Evolutionary conservation across 35 echinoderm and acorn worm genomes (phyloP).

Genomic region (Ophiothrix spiculata): DNA sequence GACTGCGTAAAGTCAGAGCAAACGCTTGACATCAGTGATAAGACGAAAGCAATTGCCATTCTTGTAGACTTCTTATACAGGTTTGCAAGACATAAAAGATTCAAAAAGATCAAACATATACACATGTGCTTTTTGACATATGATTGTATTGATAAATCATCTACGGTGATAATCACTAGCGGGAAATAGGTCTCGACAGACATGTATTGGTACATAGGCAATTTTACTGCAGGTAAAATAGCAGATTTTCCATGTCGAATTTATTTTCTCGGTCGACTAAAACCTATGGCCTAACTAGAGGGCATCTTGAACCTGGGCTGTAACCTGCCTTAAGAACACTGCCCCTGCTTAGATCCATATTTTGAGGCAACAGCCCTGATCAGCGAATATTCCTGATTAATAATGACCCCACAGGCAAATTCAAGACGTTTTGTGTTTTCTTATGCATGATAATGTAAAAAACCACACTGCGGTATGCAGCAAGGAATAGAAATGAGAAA

Average conservation of each 20-base stretch:
- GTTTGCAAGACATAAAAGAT: neutral
- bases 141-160: slow-evolving; percentile 10
- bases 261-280: neutral
- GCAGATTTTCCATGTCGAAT: slow-evolving; percentile 7
- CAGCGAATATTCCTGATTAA: neutral
- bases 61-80: neutral
- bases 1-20: no score
- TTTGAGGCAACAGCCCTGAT: neutral
- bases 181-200: slow-evolving; percentile 3
- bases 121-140: slow-evolving; percentile 15
- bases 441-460: neutral
- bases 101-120: slow-evolving; percentile 1
- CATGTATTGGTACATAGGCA: neutral
- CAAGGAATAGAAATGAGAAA: no score
- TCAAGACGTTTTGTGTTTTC: neutral
- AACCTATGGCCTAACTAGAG: neutral
- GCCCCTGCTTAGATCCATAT: neutral
- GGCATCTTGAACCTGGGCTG: neutral
- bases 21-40: no score
- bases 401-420: neutral
- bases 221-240: neutral
- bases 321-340: neutral
- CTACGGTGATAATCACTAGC: neutral
- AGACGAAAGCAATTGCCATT: neutral
- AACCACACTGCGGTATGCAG: neutral